Evolutionary conservation across 1,140 invertebrate genomes (phyloP), one percentile per base, ranked within the genome.

Genomic region (Phymorhynchus buccinoides): DNA sequence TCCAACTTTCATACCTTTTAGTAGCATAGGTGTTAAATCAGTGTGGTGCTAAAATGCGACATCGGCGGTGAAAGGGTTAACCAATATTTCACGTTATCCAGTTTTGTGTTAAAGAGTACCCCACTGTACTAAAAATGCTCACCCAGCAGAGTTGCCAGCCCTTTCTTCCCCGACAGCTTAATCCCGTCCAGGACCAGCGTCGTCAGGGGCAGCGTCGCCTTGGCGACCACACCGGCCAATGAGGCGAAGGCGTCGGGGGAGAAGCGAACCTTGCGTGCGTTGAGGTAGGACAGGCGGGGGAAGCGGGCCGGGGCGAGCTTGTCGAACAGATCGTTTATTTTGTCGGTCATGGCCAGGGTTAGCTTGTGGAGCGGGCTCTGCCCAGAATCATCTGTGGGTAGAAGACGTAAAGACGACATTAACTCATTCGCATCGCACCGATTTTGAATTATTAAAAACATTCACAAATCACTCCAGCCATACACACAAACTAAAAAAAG

Each of bases 171-270:
- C 12, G 91, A 88, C 16, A 92, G 77, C 48, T 91, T 92, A 16
- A 91, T 62, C 22, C 90, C 89, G 89, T 92, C 90, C 30, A 92
- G 83, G 16, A 91, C 87, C 39, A 92, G 81, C 39, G 89, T 90
- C 0, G 87, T 80, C 32, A 91, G 39, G 78, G 83, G 35, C 68
- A 83, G 18, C 62, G 75, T 56, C 35, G 66, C 42, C 41, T 32
- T 62, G n/a, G 84, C 37, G 85, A 86, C n/a, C 86, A 71, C 27
- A 16, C 14, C 80, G 18, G 66, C 39, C 35, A 86, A 41, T 22
- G 71, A 32, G 42, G 22, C 39, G 39, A 83, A 83, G 35, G 52
- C 80, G 9, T 78, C 71, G 22, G 87, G 80, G 32, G 80, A 80
- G 3, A 90, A 83, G 32, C 85, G 88, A 1, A 85, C 85, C 71